These are phyloP conservation scores for Drusus annulatus DNA, from an alignment of 1,140 invertebrate genomes.

Conservation along the genomic window DNA sequence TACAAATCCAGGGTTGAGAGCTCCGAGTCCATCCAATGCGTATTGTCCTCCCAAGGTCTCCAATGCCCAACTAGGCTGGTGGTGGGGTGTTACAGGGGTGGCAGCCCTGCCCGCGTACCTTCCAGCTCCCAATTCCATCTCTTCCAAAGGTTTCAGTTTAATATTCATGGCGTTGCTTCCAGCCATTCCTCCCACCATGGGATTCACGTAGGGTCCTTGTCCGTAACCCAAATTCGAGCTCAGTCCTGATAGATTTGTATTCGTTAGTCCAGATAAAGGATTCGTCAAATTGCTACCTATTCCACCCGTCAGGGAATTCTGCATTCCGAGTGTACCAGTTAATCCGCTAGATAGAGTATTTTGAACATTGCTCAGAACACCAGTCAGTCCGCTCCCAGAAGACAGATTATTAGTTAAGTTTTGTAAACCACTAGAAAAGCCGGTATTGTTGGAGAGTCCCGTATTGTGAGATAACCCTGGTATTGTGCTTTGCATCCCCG, in stretches of 20 bases:
- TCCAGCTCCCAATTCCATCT: conserved; percentile 76
- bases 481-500: conserved; percentile 68
- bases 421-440: conserved; percentile 61
- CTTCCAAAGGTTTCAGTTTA: conserved; percentile 79
- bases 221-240: conserved; percentile 69
- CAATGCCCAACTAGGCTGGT: conserved; percentile 69
- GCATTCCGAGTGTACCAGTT: conserved; percentile 66
- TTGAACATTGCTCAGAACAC: conserved; percentile 67
- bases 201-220: conserved; percentile 76
- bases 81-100: conserved; percentile 76
- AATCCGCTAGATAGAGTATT: conserved; percentile 67
- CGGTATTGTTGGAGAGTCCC: conserved; percentile 64
- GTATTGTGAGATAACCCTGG: conserved; percentile 68
- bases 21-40: conserved; percentile 71
- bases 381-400: conserved; percentile 63
- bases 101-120: conserved; percentile 74
- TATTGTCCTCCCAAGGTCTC: conserved; percentile 77
- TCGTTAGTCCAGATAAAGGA: conserved; percentile 64
- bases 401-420: conserved; percentile 47
- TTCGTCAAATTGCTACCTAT: conserved; percentile 65
- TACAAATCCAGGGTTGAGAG: conserved; percentile 71
- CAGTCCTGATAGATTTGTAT: conserved; percentile 68
- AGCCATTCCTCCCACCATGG: conserved; percentile 68
- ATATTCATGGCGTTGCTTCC: conserved; percentile 73
- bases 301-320: conserved; percentile 64